phyloP scores from a whole-genome alignment of 2,113 vertebrate genomes.

The Eudorcas thomsonii region DNA sequence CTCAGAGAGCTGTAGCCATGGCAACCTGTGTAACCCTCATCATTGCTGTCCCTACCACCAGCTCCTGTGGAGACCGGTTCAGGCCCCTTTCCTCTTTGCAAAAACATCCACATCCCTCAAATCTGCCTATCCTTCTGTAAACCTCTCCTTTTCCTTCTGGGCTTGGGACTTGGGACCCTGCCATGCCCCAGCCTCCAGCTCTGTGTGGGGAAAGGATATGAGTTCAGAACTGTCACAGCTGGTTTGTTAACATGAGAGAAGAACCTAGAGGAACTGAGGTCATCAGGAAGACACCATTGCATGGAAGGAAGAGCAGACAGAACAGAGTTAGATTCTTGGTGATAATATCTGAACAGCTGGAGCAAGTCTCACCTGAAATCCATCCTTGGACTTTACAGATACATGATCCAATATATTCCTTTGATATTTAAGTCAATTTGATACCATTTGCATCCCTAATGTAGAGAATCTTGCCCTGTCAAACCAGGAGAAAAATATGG shows the following conservation, averaged over 20 bases:
- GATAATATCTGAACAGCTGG: background rate
- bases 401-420: background rate
- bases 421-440: background rate
- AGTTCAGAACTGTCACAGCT: background rate
- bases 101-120: background rate
- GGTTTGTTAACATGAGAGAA: background rate
- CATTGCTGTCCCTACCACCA: accelerated
- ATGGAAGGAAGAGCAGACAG: background rate
- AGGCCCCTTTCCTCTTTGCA: background rate
- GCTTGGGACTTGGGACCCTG: background rate
- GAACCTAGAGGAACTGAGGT: background rate
- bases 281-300: background rate
- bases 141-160: constrained; percentile 20
- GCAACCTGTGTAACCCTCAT: accelerated
- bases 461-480: background rate
- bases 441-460: background rate
- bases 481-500: background rate
- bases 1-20: background rate
- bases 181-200: background rate
- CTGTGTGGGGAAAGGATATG: constrained; percentile 33
- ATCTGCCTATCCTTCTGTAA: background rate
- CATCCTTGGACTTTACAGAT: background rate
- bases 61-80: too few species aligned
- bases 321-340: background rate
- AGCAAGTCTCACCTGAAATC: background rate